phyloP scores from a whole-genome alignment of 92 coral and sea anemone species.

The Epizoanthus scotinus region DNA sequence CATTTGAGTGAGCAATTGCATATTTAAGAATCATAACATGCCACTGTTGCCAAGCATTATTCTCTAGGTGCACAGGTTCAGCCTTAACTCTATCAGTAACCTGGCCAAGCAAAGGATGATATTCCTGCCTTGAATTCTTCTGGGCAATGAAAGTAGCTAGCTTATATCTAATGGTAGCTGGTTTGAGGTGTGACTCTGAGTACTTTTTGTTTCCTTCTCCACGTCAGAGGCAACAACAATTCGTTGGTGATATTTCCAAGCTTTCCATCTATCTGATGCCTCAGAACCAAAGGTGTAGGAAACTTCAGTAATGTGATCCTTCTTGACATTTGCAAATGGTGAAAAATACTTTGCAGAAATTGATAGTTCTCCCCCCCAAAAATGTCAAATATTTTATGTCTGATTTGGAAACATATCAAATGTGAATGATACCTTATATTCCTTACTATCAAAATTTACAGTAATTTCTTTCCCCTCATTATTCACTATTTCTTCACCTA shows the following conservation, averaged over 20 bases:
- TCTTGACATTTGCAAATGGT: slow-evolving; percentile 72
- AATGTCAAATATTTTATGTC: slow-evolving; percentile 66
- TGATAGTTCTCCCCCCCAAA: slow-evolving; percentile 62
- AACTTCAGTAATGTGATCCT: slow-evolving; percentile 21
- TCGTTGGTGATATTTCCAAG: slow-evolving; percentile 51
- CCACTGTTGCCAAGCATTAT: slow-evolving; percentile 65
- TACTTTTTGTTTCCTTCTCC: slow-evolving; percentile 31
- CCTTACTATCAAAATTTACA: slow-evolving; percentile 47
- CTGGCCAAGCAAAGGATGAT: slow-evolving; percentile 47
- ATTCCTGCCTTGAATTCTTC: slow-evolving; percentile 51
- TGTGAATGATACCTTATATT: slow-evolving; percentile 41
- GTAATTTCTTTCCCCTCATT: slow-evolving; percentile 46
- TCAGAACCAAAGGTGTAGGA: slow-evolving; percentile 42
- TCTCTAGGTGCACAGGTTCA: slow-evolving; percentile 54
- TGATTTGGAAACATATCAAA: slow-evolving; percentile 66
- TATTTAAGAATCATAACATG: slow-evolving; percentile 54
- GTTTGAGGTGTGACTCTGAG: background rate
- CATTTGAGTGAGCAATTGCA: slow-evolving; percentile 50
- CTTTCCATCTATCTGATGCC: slow-evolving; percentile 44
- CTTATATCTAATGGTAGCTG: slow-evolving; percentile 40
- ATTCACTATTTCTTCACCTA: slow-evolving; percentile 51
- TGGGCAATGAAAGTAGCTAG: slow-evolving; percentile 51
- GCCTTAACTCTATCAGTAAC: slow-evolving; percentile 50
- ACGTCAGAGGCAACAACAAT: slow-evolving; percentile 48
- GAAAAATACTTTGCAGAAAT: slow-evolving; percentile 70